These are phyloP conservation scores for Zaprionus capensis DNA, from an alignment of 1,140 invertebrate genomes.

Conservation along the genomic window DNA sequence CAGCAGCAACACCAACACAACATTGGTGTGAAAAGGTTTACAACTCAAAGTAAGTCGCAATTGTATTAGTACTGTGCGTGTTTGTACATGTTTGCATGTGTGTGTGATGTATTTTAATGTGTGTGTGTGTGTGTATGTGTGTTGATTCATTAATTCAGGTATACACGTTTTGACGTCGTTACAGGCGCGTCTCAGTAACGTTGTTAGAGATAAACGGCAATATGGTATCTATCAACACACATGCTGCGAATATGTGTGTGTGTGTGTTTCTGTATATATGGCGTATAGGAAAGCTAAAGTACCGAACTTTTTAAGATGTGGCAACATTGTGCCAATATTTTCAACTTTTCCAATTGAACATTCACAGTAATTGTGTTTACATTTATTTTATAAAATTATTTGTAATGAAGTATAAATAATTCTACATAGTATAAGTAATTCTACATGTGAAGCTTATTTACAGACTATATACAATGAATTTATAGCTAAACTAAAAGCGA, in stretches of 20 bases:
- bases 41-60: slow-evolving; percentile 81
- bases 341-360: background rate
- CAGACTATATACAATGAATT: background rate
- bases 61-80: slow-evolving; percentile 54
- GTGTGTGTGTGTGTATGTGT: slow-evolving; percentile 28
- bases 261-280: slow-evolving; percentile 15
- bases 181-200: slow-evolving; percentile 14
- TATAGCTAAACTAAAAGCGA: background rate
- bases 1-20: slow-evolving; percentile 49
- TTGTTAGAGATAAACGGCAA: slow-evolving; percentile 18
- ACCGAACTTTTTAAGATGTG: background rate
- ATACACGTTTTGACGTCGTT: slow-evolving; percentile 33
- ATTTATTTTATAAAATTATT: background rate
- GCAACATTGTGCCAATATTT: background rate
- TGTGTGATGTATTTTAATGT: slow-evolving; percentile 1
- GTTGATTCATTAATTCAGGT: slow-evolving; percentile 45
- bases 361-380: background rate
- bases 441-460: background rate
- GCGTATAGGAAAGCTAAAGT: background rate
- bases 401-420: background rate
- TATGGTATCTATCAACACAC: too few species aligned
- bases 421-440: background rate
- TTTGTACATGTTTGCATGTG: slow-evolving; percentile 6
- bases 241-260: too few species aligned
- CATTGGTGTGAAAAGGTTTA: slow-evolving; percentile 77